Base-by-base conservation (phyloP, 2,113 vertebrate genomes). In the Acanthisitta chloris region DNA sequence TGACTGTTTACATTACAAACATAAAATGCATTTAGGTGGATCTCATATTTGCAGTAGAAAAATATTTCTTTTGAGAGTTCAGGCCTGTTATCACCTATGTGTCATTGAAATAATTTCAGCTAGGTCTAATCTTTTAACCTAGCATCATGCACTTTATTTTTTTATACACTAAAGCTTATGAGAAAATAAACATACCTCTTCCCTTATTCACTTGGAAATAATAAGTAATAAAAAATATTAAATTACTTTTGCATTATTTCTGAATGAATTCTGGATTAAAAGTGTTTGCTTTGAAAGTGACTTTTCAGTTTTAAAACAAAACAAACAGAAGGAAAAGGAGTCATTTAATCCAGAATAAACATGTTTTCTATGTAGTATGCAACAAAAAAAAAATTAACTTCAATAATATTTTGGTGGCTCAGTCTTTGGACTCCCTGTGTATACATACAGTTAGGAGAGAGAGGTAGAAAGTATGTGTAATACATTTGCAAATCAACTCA, bases 321-420 rank as follows among this genome's bases (percentile, higher is more conserved):
- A 26, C 3, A 33, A 48, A 10, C 6, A 9, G 9, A 6, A 45
- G 3, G 5, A 67, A 19, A 10, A 9, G 4, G n/a, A n/a, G n/a
- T n/a, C n/a, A n/a, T 46, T 89, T 54, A 81, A 88, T 3, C 20
- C 45, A 86, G 46, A 84, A 74, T 23, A 72, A 76, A 58, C 4
- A 46, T 31, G 7, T 40, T 87, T 70, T 87, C 36, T 65, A 16
- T 31, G 6, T 40, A 36, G 6, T 40, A 79, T 25, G 26, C 61
- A 88, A 76, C 14, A 61, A 65, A 77, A 29, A 43, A 59, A 59
- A 45, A 4, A 31, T 36, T 79, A n/a, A n/a, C n/a, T 72, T 82
- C 31, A 64, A 6, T 65, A 9, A 76, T 51, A 7, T 45, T 82
- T 42, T 69, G 18, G 3, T 81, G 23, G 36, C 17, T 48, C 26